Evolutionary conservation across 2,797 vertebrate species (phyloP).

Genomic region (Pseudochaenichthys georgianus): DNA sequence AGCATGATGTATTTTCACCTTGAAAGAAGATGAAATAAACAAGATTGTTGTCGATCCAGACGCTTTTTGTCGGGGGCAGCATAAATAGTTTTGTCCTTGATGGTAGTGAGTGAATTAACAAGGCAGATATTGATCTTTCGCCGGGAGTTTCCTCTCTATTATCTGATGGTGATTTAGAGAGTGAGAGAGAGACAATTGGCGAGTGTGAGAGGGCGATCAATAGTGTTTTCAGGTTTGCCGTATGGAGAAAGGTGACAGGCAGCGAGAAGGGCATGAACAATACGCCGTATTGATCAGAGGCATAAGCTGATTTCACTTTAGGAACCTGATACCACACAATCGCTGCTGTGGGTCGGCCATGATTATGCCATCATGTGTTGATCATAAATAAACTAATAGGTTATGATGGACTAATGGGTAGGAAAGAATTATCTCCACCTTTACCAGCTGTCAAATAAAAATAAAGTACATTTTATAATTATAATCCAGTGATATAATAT

Average conservation of each 20-base stretch:
- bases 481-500: no score
- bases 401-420: no score
- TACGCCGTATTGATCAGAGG: conserved; percentile 55
- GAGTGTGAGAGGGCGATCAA: conserved; percentile 58
- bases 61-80: conserved; percentile 25
- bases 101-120: conserved; percentile 78
- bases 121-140: conserved; percentile 73
- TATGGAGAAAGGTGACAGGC: conserved; percentile 66
- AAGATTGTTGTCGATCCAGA: conserved; percentile 27
- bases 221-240: conserved; percentile 70
- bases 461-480: no score
- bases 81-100: conserved; percentile 77
- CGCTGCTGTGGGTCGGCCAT: neutral
- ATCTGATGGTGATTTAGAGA: conserved; percentile 72
- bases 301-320: conserved; percentile 49
- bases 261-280: conserved; percentile 49
- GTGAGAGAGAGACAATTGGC: conserved; percentile 62
- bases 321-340: conserved; percentile 13
- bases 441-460: no score
- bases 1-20: conserved; percentile 25
- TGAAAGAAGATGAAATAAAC: conserved; percentile 28
- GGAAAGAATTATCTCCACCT: no score
- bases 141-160: conserved; percentile 73
- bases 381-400: no score
- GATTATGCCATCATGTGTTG: conserved; percentile 1